Evolutionary conservation across 2,888 invertebrate species (phyloP).

Genomic region (Tolmerus cingulatus): DNA sequence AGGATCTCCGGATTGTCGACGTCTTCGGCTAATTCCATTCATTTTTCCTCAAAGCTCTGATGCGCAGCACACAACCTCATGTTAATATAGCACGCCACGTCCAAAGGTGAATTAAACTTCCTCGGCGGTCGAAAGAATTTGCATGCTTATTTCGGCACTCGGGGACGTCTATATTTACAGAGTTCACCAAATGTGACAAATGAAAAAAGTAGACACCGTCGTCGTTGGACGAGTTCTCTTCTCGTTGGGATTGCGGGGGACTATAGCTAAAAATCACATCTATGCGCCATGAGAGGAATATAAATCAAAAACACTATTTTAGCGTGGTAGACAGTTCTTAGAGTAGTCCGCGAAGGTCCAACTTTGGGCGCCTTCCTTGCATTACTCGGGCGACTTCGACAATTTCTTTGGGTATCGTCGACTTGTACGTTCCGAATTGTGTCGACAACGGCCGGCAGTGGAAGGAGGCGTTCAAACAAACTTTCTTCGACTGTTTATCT

Average conservation of each 20-base stretch:
- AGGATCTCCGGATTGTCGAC: slow-evolving; percentile 59
- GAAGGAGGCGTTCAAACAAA: not conserved
- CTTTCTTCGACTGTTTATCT: slow-evolving; percentile 27
- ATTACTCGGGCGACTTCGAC: not conserved
- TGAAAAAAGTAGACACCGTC: not conserved
- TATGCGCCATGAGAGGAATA: slow-evolving; percentile 34
- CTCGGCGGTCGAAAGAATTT: not conserved
- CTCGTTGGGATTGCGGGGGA: not conserved
- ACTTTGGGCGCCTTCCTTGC: not conserved
- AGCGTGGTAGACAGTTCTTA: slow-evolving; percentile 7
- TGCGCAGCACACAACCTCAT: not conserved
- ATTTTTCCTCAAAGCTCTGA: slow-evolving; percentile 47
- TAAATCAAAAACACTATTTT: slow-evolving; percentile 41
- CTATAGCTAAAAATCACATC: not conserved
- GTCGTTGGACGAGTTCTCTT: not conserved
- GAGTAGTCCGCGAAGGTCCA: not conserved
- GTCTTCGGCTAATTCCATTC: slow-evolving; percentile 57
- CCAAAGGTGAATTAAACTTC: slow-evolving; percentile 20
- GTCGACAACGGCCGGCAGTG: not conserved
- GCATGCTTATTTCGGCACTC: not conserved
- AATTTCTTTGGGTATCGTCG: not conserved
- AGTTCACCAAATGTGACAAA: slow-evolving; percentile 7
- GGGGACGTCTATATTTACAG: slow-evolving; percentile 20
- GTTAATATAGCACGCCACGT: not conserved
- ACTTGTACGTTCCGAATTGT: not conserved